phyloP scores from a whole-genome alignment of 2,888 invertebrate genomes.

The Drosophila nigricruria region DNA sequence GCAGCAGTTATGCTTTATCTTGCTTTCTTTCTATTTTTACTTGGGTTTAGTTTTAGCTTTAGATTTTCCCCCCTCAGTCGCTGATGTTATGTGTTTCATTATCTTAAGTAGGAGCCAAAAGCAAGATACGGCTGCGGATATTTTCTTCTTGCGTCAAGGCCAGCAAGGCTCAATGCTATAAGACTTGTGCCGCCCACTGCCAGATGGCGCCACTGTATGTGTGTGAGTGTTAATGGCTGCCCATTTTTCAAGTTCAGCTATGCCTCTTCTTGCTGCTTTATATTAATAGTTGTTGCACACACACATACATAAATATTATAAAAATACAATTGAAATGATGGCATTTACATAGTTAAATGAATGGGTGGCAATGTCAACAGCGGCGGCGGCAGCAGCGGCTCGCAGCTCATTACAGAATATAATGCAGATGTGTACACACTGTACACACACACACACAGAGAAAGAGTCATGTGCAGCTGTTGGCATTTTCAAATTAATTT shows the following conservation, averaged over 20 bases:
- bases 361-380: conserved; percentile 68
- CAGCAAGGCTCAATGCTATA: conserved; percentile 43
- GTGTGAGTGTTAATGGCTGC: conserved; percentile 20
- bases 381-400: conserved; percentile 7
- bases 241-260: conserved; percentile 54
- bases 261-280: conserved; percentile 32
- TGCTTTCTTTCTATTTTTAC: conserved; percentile 8
- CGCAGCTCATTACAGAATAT: conserved; percentile 58
- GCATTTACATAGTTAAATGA: conserved; percentile 60
- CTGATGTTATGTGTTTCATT: conserved; percentile 30
- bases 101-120: conserved; percentile 42
- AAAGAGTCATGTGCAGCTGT: conserved; percentile 41
- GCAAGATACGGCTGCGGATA: conserved; percentile 37
- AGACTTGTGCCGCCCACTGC: conserved; percentile 28
- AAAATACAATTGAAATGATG: conserved; percentile 63
- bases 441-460: conserved; percentile 9
- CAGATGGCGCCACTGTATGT: conserved; percentile 53
- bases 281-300: conserved; percentile 12
- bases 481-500: conserved; percentile 31
- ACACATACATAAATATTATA: conserved; percentile 44
- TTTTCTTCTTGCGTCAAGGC: conserved; percentile 33
- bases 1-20: conserved; percentile 14
- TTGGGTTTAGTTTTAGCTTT: conserved; percentile 25
- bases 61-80: background rate
- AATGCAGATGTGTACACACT: conserved; percentile 51